Evolutionary conservation across 2,113 vertebrate species (phyloP).

Genomic region (Pedetes capensis): DNA sequence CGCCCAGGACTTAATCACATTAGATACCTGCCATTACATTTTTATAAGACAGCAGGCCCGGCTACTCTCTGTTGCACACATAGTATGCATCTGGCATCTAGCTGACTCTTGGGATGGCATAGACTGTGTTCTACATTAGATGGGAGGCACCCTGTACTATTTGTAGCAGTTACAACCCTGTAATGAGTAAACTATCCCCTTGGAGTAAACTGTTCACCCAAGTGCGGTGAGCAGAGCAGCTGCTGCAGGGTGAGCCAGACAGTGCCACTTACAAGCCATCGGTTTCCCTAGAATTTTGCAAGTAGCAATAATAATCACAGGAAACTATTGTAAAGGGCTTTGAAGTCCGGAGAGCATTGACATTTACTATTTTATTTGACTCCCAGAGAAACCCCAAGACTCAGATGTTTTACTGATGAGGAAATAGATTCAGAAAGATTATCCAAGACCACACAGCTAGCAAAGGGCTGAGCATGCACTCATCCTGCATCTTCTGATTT

Average conservation of each 20-base stretch:
- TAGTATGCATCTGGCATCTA: constrained; percentile 54
- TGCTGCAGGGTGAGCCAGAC: background rate
- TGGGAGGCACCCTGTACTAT: constrained; percentile 32
- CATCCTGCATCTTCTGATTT: background rate
- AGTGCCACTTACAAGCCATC: background rate
- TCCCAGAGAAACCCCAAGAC: background rate
- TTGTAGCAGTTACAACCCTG: background rate
- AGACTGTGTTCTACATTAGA: constrained; percentile 1
- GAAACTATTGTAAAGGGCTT: background rate
- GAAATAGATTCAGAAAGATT: constrained; percentile 48
- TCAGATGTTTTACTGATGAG: constrained; percentile 21
- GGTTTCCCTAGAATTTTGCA: background rate
- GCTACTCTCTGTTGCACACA: constrained; percentile 67
- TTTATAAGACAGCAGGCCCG: constrained; percentile 58
- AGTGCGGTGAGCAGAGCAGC: constrained; percentile 52
- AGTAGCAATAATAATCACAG: constrained; percentile 14
- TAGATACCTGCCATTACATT: constrained; percentile 62
- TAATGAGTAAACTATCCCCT: constrained; percentile 47
- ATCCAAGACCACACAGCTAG: background rate
- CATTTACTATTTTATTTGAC: background rate
- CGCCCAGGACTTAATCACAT: constrained; percentile 28
- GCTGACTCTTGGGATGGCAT: constrained; percentile 31
- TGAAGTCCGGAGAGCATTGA: background rate
- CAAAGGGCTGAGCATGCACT: background rate
- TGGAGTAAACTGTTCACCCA: constrained; percentile 52